Conservation (phyloP, 1,140 invertebrate genomes). For the Drosophila punjabiensis region DNA sequence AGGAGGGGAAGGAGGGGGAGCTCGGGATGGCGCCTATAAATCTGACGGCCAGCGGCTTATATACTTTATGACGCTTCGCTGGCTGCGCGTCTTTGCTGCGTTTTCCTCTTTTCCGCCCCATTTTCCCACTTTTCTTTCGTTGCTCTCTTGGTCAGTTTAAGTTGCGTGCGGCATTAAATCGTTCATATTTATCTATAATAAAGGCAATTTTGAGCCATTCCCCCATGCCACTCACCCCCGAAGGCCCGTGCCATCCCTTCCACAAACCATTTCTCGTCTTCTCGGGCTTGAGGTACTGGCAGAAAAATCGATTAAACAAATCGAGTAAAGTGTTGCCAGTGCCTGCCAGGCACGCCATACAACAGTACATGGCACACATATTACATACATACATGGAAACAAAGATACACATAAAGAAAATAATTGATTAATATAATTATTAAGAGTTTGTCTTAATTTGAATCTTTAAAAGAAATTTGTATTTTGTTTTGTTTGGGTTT, state of each 20-base stretch:
- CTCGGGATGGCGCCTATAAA: slow-evolving; percentile 62
- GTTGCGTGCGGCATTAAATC: slow-evolving; percentile 76
- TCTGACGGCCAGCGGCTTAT: slow-evolving; percentile 66
- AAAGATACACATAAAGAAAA: slow-evolving; percentile 3
- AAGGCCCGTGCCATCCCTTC: background rate
- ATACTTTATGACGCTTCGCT: slow-evolving; percentile 68
- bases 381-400: slow-evolving; percentile 2
- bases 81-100: slow-evolving; percentile 30
- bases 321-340: slow-evolving; percentile 78
- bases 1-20: background rate
- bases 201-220: slow-evolving; percentile 74
- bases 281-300: slow-evolving; percentile 51
- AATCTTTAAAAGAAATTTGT: too few relatives aligned
- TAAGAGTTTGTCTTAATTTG: too few relatives aligned
- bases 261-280: slow-evolving; percentile 4
- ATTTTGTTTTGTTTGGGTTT: too few relatives aligned
- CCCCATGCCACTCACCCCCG: slow-evolving; percentile 7
- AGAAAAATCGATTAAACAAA: slow-evolving; percentile 83
- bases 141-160: slow-evolving; percentile 48
- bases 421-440: too few relatives aligned
- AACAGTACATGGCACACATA: slow-evolving; percentile 46
- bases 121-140: slow-evolving; percentile 11
- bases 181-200: slow-evolving; percentile 81
- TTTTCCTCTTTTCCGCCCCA: background rate
- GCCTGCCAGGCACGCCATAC: slow-evolving; percentile 51